A percentile compares a stretch with the other conserved stretches of the same genome.
Conservation (phyloP, 2,113 vertebrate species). For the Salvelinus sp. region DNA sequence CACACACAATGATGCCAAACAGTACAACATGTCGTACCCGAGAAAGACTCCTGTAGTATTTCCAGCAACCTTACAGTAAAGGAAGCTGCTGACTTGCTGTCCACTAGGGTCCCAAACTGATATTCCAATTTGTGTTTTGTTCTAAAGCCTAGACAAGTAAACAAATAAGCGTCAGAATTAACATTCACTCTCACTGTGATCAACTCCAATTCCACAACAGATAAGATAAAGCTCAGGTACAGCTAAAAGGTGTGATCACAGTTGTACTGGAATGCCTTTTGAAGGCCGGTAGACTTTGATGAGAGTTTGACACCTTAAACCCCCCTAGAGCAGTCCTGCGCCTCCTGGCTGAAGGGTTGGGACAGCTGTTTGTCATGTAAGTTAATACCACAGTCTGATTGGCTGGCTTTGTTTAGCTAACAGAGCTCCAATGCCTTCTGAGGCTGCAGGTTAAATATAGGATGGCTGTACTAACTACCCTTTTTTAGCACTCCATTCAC, state of each 20-base stretch:
- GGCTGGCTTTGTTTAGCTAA: conserved; percentile 89
- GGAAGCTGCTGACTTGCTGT: conserved; percentile 71
- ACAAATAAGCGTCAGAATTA: conserved; percentile 48
- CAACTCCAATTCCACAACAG: background rate
- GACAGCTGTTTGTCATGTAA: conserved; percentile 98
- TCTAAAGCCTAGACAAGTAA: conserved; percentile 76
- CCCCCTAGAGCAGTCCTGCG: conserved; percentile 51
- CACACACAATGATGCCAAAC: background rate
- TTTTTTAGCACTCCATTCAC: conserved; percentile 70
- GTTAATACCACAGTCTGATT: conserved; percentile 80
- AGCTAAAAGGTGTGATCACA: conserved; percentile 22
- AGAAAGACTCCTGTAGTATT: conserved; percentile 52
- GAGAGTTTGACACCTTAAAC: conserved; percentile 57
- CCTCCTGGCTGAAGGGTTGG: conserved; percentile 78
- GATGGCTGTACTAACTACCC: conserved; percentile 72
- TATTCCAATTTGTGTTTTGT: conserved; percentile 66
- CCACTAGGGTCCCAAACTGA: conserved; percentile 72
- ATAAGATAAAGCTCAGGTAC: conserved; percentile 15
- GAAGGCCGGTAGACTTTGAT: conserved; percentile 58
- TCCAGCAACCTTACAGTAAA: conserved; percentile 73
- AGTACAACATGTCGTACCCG: conserved; percentile 56
- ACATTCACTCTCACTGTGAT: background rate
- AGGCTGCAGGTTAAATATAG: conserved; percentile 97
- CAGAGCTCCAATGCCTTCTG: conserved; percentile 89
- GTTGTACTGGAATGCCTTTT: conserved; percentile 42